Conservation (phyloP, 2,113 vertebrate species). For the Anas platyrhynchos region DNA sequence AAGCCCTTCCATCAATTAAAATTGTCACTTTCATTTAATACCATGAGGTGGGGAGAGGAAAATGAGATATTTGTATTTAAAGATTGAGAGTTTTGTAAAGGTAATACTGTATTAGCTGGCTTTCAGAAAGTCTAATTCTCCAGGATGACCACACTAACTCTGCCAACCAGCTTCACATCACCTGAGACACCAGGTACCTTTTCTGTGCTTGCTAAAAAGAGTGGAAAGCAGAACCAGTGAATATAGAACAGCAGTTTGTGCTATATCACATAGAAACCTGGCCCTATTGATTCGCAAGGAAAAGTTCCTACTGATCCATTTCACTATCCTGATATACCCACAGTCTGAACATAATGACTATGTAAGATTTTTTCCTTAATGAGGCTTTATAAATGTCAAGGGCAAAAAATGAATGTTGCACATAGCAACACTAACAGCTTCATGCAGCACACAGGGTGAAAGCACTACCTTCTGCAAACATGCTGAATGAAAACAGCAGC, state of each 20-base stretch:
- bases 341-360: background rate
- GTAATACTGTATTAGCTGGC: background rate
- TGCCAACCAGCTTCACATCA: background rate
- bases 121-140: background rate
- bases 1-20: background rate
- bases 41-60: background rate
- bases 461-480: background rate
- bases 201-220: background rate
- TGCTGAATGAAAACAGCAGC: background rate
- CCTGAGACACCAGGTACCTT: background rate
- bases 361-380: background rate
- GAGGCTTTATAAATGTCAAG: background rate
- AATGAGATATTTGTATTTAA: background rate
- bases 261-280: background rate
- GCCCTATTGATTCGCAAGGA: background rate
- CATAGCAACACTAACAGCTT: background rate
- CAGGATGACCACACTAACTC: background rate
- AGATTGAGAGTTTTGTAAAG: background rate
- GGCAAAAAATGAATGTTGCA: background rate
- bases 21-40: background rate
- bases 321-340: background rate
- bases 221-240: background rate
- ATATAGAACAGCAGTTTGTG: background rate
- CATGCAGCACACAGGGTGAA: fast-evolving
- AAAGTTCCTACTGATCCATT: background rate